Percentiles rank a stretch among this genome's conserved stretches.
These are phyloP conservation scores for Oncorhynchus gorbuscha DNA, from an alignment of 2,113 vertebrate genomes.

Conservation along the genomic window DNA sequence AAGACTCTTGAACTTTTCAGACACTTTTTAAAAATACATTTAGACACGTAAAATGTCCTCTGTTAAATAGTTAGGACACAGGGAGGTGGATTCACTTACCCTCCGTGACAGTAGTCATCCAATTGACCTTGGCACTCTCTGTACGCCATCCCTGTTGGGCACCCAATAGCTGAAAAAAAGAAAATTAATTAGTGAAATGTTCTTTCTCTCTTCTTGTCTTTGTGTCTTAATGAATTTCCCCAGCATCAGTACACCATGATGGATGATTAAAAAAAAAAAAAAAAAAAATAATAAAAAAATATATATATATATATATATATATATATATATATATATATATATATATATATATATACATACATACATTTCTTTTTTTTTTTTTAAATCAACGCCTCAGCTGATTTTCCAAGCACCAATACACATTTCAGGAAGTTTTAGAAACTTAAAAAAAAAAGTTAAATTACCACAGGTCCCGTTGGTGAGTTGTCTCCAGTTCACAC, in stretches of 20 bases:
- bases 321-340: too few species aligned
- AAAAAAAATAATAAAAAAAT: too few species aligned
- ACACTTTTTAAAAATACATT: background rate
- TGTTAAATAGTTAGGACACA: background rate
- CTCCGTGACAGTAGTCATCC: slow-evolving; percentile 60
- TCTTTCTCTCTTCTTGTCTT: background rate
- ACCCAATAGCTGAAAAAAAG: slow-evolving; percentile 46
- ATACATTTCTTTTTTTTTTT: too few species aligned
- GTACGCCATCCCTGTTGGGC: slow-evolving; percentile 55
- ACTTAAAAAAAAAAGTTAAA: slow-evolving; percentile 40
- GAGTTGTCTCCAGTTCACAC: slow-evolving; percentile 65
- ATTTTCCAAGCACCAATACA: too few species aligned
- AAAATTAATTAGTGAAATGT: background rate
- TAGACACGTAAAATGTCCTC: background rate
- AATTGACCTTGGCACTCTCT: slow-evolving; percentile 45
- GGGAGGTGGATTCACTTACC: slow-evolving; percentile 50
- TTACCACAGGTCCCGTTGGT: slow-evolving; percentile 65
- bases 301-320: too few species aligned
- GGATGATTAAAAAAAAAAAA: too few species aligned
- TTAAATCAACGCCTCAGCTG: too few species aligned
- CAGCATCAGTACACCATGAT: background rate
- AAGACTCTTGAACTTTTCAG: background rate
- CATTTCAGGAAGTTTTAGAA: too few species aligned
- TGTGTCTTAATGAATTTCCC: background rate
- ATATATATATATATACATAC: too few species aligned